phyloP scores from a whole-genome alignment of 1,140 invertebrate species.

The Drosophila tsacasi region DNA sequence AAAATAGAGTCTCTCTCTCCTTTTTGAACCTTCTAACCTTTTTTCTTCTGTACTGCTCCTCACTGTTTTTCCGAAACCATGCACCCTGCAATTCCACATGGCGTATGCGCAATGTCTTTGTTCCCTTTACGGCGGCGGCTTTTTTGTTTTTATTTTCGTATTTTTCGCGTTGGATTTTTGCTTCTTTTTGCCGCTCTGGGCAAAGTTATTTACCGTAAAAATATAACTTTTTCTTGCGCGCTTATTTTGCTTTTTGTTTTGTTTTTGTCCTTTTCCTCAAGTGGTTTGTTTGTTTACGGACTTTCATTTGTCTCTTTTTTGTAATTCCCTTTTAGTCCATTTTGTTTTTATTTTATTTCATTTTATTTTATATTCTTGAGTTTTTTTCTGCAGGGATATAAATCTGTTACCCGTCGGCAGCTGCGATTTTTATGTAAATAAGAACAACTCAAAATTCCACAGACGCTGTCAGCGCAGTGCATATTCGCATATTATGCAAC shows the following conservation, averaged over 20 bases:
- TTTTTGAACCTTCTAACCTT: slow-evolving; percentile 1
- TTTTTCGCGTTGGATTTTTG: slow-evolving; percentile 8
- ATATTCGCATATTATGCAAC: slow-evolving; percentile 19
- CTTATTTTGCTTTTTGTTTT: slow-evolving; percentile 24
- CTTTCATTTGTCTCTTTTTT: slow-evolving; percentile 39
- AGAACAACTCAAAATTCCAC: neutral
- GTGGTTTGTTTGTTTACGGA: slow-evolving; percentile 69
- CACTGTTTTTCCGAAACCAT: slow-evolving; percentile 17
- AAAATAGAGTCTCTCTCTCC: neutral
- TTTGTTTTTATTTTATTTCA: neutral
- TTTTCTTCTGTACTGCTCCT: slow-evolving; percentile 5
- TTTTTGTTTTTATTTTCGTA: slow-evolving; percentile 18
- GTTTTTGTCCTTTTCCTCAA: slow-evolving; percentile 46
- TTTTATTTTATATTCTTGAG: no score
- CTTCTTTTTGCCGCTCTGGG: slow-evolving; percentile 52
- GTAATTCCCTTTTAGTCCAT: neutral
- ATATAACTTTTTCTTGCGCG: slow-evolving; percentile 62
- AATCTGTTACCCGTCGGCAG: slow-evolving; percentile 38
- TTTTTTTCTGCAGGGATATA: slow-evolving; percentile 9
- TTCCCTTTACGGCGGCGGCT: slow-evolving; percentile 18
- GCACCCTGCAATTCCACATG: slow-evolving; percentile 29
- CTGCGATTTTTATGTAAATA: slow-evolving; percentile 50
- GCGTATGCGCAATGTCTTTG: slow-evolving; percentile 56
- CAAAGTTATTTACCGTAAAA: slow-evolving; percentile 68
- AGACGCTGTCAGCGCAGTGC: slow-evolving; percentile 18